Conservation (phyloP, 2,113 vertebrate genomes). For the Antennarius striatus region DNA sequence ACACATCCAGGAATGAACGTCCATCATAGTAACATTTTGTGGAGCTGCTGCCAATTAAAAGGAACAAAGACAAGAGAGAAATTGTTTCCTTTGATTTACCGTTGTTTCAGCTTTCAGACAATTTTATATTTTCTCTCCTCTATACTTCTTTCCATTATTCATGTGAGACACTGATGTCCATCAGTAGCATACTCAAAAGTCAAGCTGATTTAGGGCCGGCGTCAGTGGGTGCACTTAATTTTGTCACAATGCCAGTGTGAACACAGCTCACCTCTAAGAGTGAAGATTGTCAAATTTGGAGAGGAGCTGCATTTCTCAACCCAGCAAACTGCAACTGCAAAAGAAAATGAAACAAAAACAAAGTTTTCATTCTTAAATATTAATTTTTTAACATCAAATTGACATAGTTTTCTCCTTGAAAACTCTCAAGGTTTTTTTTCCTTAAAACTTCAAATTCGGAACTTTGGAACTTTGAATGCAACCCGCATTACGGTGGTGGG, state of each 20-base stretch:
- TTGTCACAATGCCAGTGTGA: neutral
- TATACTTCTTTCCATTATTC: neutral
- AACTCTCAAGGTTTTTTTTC: conserved; percentile 46
- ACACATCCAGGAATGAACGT: neutral
- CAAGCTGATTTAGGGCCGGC: conserved; percentile 11
- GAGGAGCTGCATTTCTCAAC: conserved; percentile 9
- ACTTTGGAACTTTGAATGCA: conserved; percentile 30
- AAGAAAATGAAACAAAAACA: conserved; percentile 29
- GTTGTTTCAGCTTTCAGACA: conserved; percentile 20
- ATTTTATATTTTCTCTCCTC: conserved; percentile 21
- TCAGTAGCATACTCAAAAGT: conserved; percentile 27
- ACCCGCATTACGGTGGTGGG: conserved; percentile 32
- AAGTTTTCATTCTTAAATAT: conserved; percentile 35
- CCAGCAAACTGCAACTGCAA: conserved; percentile 11
- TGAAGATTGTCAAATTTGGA: neutral
- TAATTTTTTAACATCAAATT: conserved; percentile 25
- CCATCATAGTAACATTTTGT: conserved; percentile 25
- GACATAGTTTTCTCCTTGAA: conserved; percentile 33
- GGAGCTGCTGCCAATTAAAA: conserved; percentile 27
- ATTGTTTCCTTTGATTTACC: conserved; percentile 22
- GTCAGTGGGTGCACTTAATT: conserved; percentile 13
- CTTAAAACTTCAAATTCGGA: conserved; percentile 11
- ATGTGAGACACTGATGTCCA: conserved; percentile 9
- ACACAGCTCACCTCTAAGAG: neutral
- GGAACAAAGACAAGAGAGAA: conserved; percentile 31